A percentile compares a stretch with the other conserved stretches of the same genome.
These are phyloP conservation scores for Helicoverpa zea DNA, from an alignment of 1,140 invertebrate species.

Conservation along the genomic window DNA sequence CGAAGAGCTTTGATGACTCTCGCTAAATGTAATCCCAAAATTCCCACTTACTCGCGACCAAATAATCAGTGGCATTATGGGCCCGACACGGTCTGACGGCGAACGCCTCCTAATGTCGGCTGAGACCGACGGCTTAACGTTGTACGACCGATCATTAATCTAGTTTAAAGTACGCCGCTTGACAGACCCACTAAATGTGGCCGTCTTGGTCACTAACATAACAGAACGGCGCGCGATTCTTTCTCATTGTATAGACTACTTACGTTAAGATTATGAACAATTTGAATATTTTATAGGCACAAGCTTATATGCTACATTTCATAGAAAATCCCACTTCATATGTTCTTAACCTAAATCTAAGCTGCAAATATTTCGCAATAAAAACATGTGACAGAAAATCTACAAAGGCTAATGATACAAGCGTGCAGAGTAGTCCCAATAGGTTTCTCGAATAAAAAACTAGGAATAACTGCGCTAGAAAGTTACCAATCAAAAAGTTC, in stretches of 20 bases:
- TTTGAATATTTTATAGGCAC: too few species aligned
- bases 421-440: background rate
- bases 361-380: background rate
- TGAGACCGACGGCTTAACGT: slow-evolving; percentile 47
- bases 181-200: slow-evolving; percentile 42
- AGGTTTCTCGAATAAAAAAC: slow-evolving; percentile 3
- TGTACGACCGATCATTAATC: slow-evolving; percentile 40
- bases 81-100: slow-evolving; percentile 34
- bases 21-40: slow-evolving; percentile 36
- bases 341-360: too few species aligned
- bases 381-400: background rate
- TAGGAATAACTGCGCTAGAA: background rate
- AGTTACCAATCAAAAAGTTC: slow-evolving; percentile 33
- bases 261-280: too few species aligned
- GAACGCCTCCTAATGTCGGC: slow-evolving; percentile 36
- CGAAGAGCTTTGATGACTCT: slow-evolving; percentile 4
- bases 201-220: slow-evolving; percentile 23
- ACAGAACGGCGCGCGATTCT: background rate
- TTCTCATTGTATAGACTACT: background rate
- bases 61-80: slow-evolving; percentile 44
- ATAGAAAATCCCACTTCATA: too few species aligned
- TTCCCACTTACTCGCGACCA: slow-evolving; percentile 23
- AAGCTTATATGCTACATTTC: too few species aligned
- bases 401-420: background rate
- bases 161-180: slow-evolving; percentile 44